phyloP scores from a whole-genome alignment of 1,140 invertebrate species.

The Megalopta genalis region DNA sequence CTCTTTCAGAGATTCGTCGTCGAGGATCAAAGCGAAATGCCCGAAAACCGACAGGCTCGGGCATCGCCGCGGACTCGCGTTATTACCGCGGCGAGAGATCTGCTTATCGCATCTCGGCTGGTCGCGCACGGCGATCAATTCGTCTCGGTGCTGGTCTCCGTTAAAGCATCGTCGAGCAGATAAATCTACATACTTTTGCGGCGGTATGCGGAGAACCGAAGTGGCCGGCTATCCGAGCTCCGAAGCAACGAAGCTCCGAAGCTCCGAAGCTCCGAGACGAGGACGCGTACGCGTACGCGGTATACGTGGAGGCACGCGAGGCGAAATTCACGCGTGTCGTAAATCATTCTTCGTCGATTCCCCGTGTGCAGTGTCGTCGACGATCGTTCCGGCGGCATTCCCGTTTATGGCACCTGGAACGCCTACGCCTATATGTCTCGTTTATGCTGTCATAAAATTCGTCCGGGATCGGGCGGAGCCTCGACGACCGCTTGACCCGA shows the following conservation, averaged over 20 bases:
- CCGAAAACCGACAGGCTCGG: too few relatives aligned
- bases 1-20: too few relatives aligned
- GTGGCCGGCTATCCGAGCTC: too few relatives aligned
- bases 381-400: slow-evolving; percentile 12
- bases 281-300: not conserved
- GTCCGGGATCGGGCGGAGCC: slow-evolving; percentile 19
- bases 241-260: too few relatives aligned
- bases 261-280: too few relatives aligned
- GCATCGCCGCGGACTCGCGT: too few relatives aligned
- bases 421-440: slow-evolving; percentile 37
- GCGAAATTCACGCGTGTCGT: slow-evolving; percentile 40
- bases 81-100: too few relatives aligned
- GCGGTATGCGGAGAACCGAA: slow-evolving; percentile 7
- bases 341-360: slow-evolving; percentile 30
- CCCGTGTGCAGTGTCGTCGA: slow-evolving; percentile 26
- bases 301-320: slow-evolving; percentile 30
- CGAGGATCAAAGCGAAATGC: too few relatives aligned
- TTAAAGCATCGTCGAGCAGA: too few relatives aligned
- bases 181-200: slow-evolving; percentile 31
- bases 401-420: slow-evolving; percentile 23
- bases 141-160: too few relatives aligned
- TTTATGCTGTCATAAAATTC: slow-evolving; percentile 51
- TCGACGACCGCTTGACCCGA: slow-evolving; percentile 11
- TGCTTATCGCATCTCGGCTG: too few relatives aligned
- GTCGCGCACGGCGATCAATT: too few relatives aligned